Percentiles rank a stretch among this genome's conserved stretches.
phyloP scores from a whole-genome alignment of 2,797 vertebrate genomes.

The Protonibea diacanthus region DNA sequence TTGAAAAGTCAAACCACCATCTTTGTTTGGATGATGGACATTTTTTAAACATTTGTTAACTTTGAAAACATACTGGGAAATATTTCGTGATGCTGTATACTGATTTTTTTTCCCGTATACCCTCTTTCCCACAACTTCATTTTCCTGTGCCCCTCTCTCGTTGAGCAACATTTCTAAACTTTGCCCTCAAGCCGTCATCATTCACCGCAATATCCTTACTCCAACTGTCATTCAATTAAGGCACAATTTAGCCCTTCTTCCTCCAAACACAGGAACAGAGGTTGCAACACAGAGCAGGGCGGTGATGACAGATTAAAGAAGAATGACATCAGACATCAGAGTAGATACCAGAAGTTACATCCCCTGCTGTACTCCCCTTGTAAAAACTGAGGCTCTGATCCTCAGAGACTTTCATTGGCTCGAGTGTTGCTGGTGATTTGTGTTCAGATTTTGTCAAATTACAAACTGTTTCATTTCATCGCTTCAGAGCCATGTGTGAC shows the following conservation, averaged over 20 bases:
- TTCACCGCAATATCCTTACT: too few species aligned
- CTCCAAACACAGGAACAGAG: neutral
- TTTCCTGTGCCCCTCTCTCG: neutral
- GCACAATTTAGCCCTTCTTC: neutral
- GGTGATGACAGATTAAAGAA: neutral
- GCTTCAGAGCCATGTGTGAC: neutral
- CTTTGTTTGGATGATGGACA: neutral
- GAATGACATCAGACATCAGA: neutral
- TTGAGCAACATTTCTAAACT: neutral
- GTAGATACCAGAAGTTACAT: neutral
- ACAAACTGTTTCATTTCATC: neutral
- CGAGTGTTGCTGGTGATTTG: neutral
- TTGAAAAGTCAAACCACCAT: neutral
- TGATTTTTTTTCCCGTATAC: neutral
- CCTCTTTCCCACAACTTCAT: neutral
- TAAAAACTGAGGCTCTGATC: neutral
- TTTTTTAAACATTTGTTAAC: too few species aligned
- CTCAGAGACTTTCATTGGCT: neutral
- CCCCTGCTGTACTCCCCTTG: neutral
- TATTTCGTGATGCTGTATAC: too few species aligned
- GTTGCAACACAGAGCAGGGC: neutral
- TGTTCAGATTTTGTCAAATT: neutral
- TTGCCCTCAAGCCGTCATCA: neutral
- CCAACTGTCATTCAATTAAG: neutral
- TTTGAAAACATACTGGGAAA: too few species aligned